Conservation (phyloP, 2,797 vertebrate species). For the Anabas testudineus region DNA sequence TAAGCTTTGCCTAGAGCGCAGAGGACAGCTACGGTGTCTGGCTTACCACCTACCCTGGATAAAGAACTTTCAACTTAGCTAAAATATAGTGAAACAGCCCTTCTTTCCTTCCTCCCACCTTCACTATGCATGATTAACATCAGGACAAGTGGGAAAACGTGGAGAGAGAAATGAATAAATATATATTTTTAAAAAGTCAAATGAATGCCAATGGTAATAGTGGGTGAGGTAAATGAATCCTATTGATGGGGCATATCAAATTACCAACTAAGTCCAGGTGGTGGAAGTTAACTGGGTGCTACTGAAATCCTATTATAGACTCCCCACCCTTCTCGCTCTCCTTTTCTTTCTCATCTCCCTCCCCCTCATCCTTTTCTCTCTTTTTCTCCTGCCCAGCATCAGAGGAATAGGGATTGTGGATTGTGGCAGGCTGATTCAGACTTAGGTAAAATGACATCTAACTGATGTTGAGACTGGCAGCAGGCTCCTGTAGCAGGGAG, state of each 20-base stretch:
- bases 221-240: constrained; percentile 84
- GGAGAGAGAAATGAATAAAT: constrained; percentile 61
- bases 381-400: constrained; percentile 81
- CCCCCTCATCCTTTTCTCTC: constrained; percentile 70
- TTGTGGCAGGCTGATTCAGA: constrained; percentile 89
- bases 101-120: constrained; percentile 32
- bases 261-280: constrained; percentile 88
- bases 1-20: constrained; percentile 65
- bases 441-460: constrained; percentile 91
- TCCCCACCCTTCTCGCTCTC: constrained; percentile 63
- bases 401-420: constrained; percentile 83
- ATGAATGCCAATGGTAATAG: constrained; percentile 79
- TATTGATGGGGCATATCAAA: constrained; percentile 88
- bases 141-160: constrained; percentile 57
- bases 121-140: constrained; percentile 69
- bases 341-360: constrained; percentile 62
- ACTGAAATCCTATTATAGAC: constrained; percentile 88
- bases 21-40: constrained; percentile 51
- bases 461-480: constrained; percentile 91
- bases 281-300: constrained; percentile 87
- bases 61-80: constrained; percentile 45
- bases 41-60: constrained; percentile 53
- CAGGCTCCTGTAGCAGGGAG: constrained; percentile 88
- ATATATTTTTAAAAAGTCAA: constrained; percentile 73
- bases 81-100: constrained; percentile 49